Conservation (phyloP, 2,797 vertebrate genomes). For the Anabas testudineus region DNA sequence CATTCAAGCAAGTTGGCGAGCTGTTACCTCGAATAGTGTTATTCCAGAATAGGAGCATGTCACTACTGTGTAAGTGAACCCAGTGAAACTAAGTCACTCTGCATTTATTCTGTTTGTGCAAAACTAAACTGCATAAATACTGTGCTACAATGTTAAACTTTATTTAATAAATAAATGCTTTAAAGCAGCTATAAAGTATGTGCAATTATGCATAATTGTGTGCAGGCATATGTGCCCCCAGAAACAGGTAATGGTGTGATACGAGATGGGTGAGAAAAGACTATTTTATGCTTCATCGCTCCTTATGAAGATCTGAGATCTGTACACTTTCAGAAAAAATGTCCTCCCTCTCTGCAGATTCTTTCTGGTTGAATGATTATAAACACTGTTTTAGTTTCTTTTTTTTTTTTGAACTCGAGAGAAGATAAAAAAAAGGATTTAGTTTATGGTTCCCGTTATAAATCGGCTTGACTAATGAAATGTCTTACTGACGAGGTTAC, state of each 20-base stretch:
- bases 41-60: background rate
- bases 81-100: background rate
- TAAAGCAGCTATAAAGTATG: background rate
- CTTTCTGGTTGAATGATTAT: slow-evolving; percentile 20
- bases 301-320: slow-evolving; percentile 28
- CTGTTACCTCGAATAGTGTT: background rate
- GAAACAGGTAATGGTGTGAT: slow-evolving; percentile 2
- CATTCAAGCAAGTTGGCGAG: background rate
- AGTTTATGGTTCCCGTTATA: no score
- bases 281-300: slow-evolving; percentile 45
- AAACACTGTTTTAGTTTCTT: background rate
- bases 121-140: no score
- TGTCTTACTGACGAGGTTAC: no score
- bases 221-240: slow-evolving; percentile 5
- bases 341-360: slow-evolving; percentile 18
- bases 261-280: slow-evolving; percentile 14
- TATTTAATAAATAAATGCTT: no score
- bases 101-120: no score
- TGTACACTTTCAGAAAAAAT: slow-evolving; percentile 19
- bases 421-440: no score
- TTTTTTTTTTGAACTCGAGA: background rate
- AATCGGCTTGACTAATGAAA: no score
- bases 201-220: background rate
- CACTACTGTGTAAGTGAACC: background rate
- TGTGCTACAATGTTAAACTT: no score